A percentile compares a stretch with the other conserved stretches of the same genome.
phyloP scores from a whole-genome alignment of 2,113 vertebrate species.

The Malurus alboscapulatus region DNA sequence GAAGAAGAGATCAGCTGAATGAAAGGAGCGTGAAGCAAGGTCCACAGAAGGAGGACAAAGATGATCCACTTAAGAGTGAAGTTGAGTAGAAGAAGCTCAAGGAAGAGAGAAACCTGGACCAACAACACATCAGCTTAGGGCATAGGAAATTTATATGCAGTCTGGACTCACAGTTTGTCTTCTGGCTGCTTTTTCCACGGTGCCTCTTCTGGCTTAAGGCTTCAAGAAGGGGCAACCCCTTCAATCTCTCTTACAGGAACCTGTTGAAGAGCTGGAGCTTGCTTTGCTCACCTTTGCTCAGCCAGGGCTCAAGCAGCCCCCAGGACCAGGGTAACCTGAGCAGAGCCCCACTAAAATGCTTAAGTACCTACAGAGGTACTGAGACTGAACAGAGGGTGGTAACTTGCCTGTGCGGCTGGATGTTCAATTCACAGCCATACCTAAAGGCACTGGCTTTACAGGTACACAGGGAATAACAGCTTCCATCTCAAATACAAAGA shows the following conservation, averaged over 20 bases:
- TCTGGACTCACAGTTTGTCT: not conserved
- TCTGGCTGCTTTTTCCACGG: not conserved
- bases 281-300: not conserved
- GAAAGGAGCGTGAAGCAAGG: not conserved
- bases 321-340: not conserved
- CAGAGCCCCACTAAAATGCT: not conserved
- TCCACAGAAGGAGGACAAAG: not conserved
- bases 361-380: not conserved
- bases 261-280: not conserved
- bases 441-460: not conserved
- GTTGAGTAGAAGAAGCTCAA: not conserved
- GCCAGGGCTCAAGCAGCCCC: not conserved
- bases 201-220: not conserved
- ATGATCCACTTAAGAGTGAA: not conserved
- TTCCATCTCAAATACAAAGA: not conserved
- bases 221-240: not conserved
- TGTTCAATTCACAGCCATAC: not conserved
- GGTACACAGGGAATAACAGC: not conserved
- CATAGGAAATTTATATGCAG: not conserved
- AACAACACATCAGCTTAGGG: not conserved
- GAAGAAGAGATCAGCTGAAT: not conserved
- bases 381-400: not conserved
- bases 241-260: accelerated
- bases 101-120: not conserved
- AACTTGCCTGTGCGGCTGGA: not conserved